Percentiles rank a stretch among this genome's conserved stretches.
These are phyloP conservation scores for Grantiella picta DNA, from an alignment of 2,113 vertebrate species.

Conservation along the genomic window DNA sequence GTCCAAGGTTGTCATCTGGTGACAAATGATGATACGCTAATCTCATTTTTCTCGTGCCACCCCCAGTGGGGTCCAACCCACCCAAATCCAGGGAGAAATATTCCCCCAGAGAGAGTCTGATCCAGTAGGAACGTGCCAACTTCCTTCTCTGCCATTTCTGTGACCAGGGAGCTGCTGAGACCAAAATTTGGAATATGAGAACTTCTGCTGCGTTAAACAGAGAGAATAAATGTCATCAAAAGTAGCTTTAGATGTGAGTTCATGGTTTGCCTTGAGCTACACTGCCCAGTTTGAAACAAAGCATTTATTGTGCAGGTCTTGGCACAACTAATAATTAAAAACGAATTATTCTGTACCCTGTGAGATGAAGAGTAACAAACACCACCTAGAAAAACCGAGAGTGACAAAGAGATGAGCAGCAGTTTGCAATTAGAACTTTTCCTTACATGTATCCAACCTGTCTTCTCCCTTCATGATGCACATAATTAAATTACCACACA, in stretches of 20 bases:
- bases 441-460: slow-evolving; percentile 24
- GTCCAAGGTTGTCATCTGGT: background rate
- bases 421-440: background rate
- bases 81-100: background rate
- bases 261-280: background rate
- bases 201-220: background rate
- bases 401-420: background rate
- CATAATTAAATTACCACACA: slow-evolving; percentile 57
- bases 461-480: background rate
- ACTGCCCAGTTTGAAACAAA: background rate
- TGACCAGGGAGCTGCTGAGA: background rate
- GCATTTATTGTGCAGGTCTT: background rate
- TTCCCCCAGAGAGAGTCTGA: background rate
- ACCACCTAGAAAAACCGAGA: background rate
- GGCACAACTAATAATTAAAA: background rate
- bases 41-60: background rate
- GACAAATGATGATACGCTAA: background rate
- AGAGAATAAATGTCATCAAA: background rate
- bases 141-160: background rate
- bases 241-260: background rate
- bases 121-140: background rate
- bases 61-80: background rate
- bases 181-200: background rate
- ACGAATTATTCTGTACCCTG: background rate
- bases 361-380: background rate